phyloP scores from a whole-genome alignment of 2,113 vertebrate genomes.

The Hirundichthys speculiger region DNA sequence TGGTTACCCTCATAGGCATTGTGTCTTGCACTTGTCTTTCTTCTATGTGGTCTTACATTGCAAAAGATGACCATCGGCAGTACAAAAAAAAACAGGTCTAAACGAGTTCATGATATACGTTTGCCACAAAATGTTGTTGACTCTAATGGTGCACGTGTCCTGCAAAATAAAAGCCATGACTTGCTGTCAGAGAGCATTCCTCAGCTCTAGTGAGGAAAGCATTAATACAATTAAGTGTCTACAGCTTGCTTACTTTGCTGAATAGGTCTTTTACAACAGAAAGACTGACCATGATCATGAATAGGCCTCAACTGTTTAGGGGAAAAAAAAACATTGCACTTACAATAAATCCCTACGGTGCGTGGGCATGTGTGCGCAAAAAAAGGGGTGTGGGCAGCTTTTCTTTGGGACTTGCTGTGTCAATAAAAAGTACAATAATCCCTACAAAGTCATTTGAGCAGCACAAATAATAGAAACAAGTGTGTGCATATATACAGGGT shows the following conservation, averaged over 20 bases:
- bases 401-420: constrained; percentile 39
- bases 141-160: not conserved
- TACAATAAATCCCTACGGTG: not conserved
- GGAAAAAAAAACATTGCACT: constrained; percentile 8
- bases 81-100: too few species aligned
- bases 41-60: too few species aligned
- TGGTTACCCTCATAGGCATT: too few species aligned
- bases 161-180: not conserved
- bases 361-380: not conserved
- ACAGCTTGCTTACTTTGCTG: constrained; percentile 13
- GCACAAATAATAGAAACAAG: too few species aligned
- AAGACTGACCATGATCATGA: constrained; percentile 40
- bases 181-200: too few species aligned
- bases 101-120: too few species aligned
- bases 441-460: too few species aligned
- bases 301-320: constrained; percentile 18
- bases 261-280: constrained; percentile 32
- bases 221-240: not conserved
- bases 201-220: not conserved
- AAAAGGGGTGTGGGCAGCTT: constrained; percentile 11
- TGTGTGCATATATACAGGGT: too few species aligned
- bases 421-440: constrained; percentile 1
- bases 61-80: too few species aligned
- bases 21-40: too few species aligned
- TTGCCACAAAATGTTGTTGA: too few species aligned